These are phyloP conservation scores for Scaeva pyrastri DNA, from an alignment of 2,888 invertebrate genomes.

Conservation along the genomic window DNA sequence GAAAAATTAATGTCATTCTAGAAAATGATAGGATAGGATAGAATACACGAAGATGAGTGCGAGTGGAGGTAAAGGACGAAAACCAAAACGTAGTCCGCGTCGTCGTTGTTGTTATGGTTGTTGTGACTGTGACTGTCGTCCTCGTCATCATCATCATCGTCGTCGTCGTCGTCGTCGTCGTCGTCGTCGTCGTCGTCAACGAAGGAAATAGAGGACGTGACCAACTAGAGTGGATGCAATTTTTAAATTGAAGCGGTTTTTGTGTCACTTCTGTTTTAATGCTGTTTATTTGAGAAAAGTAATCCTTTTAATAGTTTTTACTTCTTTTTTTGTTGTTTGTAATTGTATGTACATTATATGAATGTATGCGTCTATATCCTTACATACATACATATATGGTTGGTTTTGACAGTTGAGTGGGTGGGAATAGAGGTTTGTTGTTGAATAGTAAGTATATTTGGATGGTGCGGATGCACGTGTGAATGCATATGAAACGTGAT, in stretches of 20 bases:
- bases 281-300: constrained; percentile 62
- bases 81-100: constrained; percentile 6
- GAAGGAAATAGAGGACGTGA: constrained; percentile 43
- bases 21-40: constrained; percentile 40
- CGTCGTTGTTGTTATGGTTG: neutral
- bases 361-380: neutral
- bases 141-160: neutral
- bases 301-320: constrained; percentile 74
- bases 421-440: constrained; percentile 5
- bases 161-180: neutral
- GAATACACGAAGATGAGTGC: constrained; percentile 9
- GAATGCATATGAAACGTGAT: constrained; percentile 76
- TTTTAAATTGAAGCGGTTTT: constrained; percentile 65
- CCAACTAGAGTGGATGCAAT: constrained; percentile 55
- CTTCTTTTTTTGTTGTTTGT: too few relatives aligned
- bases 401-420: constrained; percentile 39
- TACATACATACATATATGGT: constrained; percentile 35
- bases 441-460: constrained; percentile 8
- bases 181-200: neutral
- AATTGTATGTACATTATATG: neutral
- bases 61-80: neutral
- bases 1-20: constrained; percentile 68
- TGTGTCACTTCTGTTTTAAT: constrained; percentile 35
- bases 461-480: constrained; percentile 65
- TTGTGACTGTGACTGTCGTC: too few relatives aligned